phyloP scores from a whole-genome alignment of 1,140 invertebrate genomes.

The Diabrotica undecimpunctata region DNA sequence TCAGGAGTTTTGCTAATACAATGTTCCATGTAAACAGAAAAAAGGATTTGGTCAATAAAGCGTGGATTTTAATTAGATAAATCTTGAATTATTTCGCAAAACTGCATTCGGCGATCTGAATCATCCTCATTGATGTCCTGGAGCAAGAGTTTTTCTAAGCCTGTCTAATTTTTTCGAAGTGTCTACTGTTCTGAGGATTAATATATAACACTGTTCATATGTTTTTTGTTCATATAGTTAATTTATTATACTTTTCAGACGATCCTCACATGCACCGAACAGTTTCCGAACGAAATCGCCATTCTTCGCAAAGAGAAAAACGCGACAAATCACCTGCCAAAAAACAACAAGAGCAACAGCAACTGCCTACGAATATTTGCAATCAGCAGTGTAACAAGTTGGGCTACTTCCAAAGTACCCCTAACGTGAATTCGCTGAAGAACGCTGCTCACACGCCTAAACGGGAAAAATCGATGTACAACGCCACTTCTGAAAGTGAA shows the following conservation, averaged over 20 bases:
- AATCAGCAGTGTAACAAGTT: constrained; percentile 51
- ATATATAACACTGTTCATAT: no score
- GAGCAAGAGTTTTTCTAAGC: no score
- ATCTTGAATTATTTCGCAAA: no score
- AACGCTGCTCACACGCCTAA: constrained; percentile 29
- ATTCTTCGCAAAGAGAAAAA: constrained; percentile 35
- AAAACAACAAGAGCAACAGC: constrained; percentile 25
- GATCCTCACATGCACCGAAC: constrained; percentile 40
- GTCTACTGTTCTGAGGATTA: no score
- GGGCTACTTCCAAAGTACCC: constrained; percentile 60
- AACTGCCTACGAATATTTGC: constrained; percentile 26
- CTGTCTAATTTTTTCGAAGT: no score
- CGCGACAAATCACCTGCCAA: constrained; percentile 35
- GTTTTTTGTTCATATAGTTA: no score
- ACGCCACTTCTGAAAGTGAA: constrained; percentile 79
- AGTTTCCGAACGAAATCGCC: constrained; percentile 43
- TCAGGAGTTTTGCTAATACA: no score
- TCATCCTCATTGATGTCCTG: no score
- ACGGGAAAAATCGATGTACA: constrained; percentile 59
- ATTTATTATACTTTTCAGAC: constrained; percentile 25
- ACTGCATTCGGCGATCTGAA: no score
- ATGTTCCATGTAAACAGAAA: no score
- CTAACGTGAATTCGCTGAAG: constrained; percentile 51
- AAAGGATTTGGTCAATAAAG: no score
- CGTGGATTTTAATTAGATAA: no score